Base-by-base conservation (phyloP, 2,113 vertebrate genomes). In the Lepus europaeus region DNA sequence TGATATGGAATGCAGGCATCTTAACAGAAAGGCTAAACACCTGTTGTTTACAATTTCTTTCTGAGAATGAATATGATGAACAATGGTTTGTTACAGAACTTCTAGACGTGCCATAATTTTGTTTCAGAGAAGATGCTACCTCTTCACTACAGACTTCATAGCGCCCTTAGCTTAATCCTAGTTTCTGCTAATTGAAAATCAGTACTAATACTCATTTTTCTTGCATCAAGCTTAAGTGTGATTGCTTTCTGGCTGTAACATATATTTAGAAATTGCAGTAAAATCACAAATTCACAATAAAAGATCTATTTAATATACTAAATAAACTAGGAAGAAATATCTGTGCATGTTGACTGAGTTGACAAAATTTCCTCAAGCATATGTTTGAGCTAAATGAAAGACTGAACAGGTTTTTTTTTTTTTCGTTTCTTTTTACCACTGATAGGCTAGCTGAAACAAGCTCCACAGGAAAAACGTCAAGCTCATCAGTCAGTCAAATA, bases 41-140 rank as follows among this genome's bases (percentile, higher is more conserved):
- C 45, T 45, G 45, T 45, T 45, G 45, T 45, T 45, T 45, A 45
- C 7, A 45, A 45, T 45, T 77, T 27, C 5, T 74, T 91, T 90
- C 64, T 77, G 56, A 87, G 9, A 96, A 95, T 74, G 22, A 95
- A 82, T 87, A 90, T 81, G 66, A 93, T 61, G 76, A 81, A 80
- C 78, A 96, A 90, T 78, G 8, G 86, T 69, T 91, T 93, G 61
- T n/a, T 91, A 93, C 3, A 93, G 29, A 93, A 95, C 70, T 94
- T 91, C 39, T 56, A 94, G 64, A 93, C 81, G 86, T 89, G 39
- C 66, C 70, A 2, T 70, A 86, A 89, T 90, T 96, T 90, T 83
- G 27, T 31, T 69, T 23, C 16, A 78, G 29, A 87, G 16, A 93
- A 66, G 27, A 31, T 14, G n/a, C 22, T 63, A 59, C 2, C 2